These are phyloP conservation scores for Neopipo cinnamomea DNA, from an alignment of 2,113 vertebrate genomes.

Conservation along the genomic window DNA sequence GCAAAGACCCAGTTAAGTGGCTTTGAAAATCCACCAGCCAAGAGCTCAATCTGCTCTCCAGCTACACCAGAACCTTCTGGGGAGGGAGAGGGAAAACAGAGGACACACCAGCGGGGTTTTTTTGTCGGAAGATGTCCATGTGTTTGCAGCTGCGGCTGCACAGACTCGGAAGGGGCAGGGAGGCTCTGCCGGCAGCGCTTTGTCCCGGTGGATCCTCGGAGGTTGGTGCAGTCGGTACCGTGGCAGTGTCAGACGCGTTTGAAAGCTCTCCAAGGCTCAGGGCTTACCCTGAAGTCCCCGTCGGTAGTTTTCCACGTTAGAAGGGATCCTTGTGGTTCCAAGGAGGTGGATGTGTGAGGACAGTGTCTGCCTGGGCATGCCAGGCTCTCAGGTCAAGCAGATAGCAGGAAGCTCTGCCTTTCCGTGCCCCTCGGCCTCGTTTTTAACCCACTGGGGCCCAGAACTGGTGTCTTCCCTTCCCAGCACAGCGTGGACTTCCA, in stretches of 20 bases:
- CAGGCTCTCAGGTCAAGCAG: background rate
- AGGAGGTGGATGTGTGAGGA: background rate
- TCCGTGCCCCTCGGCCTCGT: background rate
- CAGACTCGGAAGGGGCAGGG: background rate
- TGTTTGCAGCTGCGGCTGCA: background rate
- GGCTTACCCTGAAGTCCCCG: background rate
- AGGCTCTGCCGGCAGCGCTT: background rate
- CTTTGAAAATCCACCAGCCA: background rate
- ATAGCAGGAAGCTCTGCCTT: constrained; percentile 34
- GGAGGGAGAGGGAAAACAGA: background rate
- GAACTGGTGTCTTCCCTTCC: background rate
- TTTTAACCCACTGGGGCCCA: background rate
- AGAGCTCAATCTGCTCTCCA: background rate
- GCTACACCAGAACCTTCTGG: background rate
- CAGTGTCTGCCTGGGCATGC: constrained; percentile 34
- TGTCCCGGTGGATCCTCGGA: background rate
- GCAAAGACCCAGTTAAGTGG: rapidly evolving
- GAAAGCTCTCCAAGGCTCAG: background rate
- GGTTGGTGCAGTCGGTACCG: background rate
- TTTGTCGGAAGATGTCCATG: background rate
- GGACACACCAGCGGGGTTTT: background rate
- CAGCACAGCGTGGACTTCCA: rapidly evolving
- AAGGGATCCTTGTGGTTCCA: background rate
- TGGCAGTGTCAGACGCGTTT: background rate
- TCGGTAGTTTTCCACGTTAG: background rate